A percentile compares a stretch with the other conserved stretches of the same genome.
These are phyloP conservation scores for Aphelenchoides bicaudatus DNA, from an alignment of 2,888 invertebrate species.

Conservation along the genomic window DNA sequence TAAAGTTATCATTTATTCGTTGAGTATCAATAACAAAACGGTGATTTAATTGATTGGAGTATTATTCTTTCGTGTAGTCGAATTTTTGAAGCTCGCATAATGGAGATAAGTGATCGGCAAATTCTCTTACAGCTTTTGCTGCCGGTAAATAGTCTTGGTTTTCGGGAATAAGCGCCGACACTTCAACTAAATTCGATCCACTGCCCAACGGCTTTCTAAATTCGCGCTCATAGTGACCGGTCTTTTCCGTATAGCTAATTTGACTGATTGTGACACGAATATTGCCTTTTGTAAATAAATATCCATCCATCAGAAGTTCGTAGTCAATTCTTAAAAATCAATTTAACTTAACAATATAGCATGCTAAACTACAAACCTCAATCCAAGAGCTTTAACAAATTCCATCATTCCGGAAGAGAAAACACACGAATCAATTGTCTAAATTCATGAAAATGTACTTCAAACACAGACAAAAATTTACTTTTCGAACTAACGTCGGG, in stretches of 20 bases:
- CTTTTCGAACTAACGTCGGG: conserved; percentile 37
- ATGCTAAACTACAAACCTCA: conserved; percentile 21
- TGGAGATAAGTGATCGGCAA: conserved; percentile 33
- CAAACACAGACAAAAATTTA: too few relatives aligned
- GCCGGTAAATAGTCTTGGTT: conserved; percentile 30
- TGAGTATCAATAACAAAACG: conserved; percentile 16
- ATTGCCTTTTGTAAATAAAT: conserved; percentile 33
- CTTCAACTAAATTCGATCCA: conserved; percentile 37
- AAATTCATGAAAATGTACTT: too few relatives aligned
- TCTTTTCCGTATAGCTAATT: conserved; percentile 29
- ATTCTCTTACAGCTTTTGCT: conserved; percentile 37
- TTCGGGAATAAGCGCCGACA: conserved; percentile 33
- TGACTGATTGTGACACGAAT: conserved; percentile 28
- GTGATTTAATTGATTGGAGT: not conserved
- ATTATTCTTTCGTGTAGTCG: conserved; percentile 29
- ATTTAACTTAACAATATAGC: conserved; percentile 7
- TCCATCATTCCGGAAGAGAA: conserved; percentile 37
- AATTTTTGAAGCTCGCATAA: conserved; percentile 32
- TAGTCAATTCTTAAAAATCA: conserved; percentile 31
- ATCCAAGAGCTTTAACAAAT: conserved; percentile 35
- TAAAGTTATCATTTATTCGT: conserved; percentile 1
- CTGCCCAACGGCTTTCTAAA: conserved; percentile 16
- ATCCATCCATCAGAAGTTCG: conserved; percentile 31
- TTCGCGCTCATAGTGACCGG: conserved; percentile 27
- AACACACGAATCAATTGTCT: conserved; percentile 31